Conservation (phyloP, 2,113 vertebrate species). For the Limanda limanda region DNA sequence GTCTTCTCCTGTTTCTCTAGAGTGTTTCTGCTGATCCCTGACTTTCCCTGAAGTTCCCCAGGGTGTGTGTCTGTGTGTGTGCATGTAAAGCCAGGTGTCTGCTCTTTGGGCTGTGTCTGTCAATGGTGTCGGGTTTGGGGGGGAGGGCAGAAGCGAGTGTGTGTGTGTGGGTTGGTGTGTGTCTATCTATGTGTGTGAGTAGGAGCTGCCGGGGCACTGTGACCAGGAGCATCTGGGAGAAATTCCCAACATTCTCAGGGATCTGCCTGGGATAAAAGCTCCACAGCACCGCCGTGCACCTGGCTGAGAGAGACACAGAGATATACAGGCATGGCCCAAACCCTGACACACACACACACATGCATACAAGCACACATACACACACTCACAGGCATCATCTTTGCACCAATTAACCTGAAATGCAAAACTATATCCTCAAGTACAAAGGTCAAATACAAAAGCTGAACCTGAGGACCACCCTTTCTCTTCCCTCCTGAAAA, state of each 20-base stretch:
- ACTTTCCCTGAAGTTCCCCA: slow-evolving; percentile 76
- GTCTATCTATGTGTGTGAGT: slow-evolving; percentile 69
- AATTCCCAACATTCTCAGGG: slow-evolving; percentile 87
- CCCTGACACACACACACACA: slow-evolving; percentile 29
- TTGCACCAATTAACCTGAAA: slow-evolving; percentile 77
- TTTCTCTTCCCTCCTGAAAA: slow-evolving; percentile 8
- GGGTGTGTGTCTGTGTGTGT: slow-evolving; percentile 74
- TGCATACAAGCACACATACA: slow-evolving; percentile 15
- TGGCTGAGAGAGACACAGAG: slow-evolving; percentile 61
- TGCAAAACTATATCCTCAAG: slow-evolving; percentile 73
- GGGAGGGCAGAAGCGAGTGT: slow-evolving; percentile 31
- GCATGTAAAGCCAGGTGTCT: slow-evolving; percentile 86
- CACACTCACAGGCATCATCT: slow-evolving; percentile 45
- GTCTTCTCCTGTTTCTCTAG: slow-evolving; percentile 82
- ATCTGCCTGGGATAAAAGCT: slow-evolving; percentile 85
- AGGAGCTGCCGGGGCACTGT: slow-evolving; percentile 83
- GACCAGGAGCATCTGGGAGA: slow-evolving; percentile 80
- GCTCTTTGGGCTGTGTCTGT: slow-evolving; percentile 90
- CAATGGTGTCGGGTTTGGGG: slow-evolving; percentile 77
- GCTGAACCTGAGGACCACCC: slow-evolving; percentile 39
- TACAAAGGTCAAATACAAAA: slow-evolving; percentile 71
- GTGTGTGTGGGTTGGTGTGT: slow-evolving; percentile 27
- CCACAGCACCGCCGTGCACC: slow-evolving; percentile 70
- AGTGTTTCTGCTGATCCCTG: slow-evolving; percentile 81
- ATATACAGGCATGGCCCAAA: too few species aligned